Evolutionary conservation across 2,888 invertebrate genomes (phyloP).

Genomic region (Leuctra nigra): DNA sequence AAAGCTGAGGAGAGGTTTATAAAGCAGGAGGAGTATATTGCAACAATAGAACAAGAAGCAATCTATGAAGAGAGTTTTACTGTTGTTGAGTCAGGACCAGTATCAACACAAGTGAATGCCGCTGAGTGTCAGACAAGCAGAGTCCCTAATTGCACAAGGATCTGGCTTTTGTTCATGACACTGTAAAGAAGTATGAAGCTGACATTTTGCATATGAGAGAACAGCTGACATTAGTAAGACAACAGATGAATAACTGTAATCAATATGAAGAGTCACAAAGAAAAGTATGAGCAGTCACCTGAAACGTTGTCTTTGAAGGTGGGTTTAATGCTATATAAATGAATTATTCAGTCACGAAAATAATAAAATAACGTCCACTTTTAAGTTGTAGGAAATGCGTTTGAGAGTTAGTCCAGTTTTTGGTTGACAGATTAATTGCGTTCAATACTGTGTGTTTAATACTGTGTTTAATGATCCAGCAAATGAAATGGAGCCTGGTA

Average conservation of each 20-base stretch:
- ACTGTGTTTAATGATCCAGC: no score
- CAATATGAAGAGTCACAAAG: slow-evolving; percentile 28
- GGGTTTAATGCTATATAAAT: slow-evolving; percentile 8
- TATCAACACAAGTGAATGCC: no score
- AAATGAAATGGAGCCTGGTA: slow-evolving; percentile 41
- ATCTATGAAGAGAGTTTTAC: slow-evolving; percentile 10
- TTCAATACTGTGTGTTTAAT: no score
- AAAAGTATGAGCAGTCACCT: slow-evolving; percentile 35
- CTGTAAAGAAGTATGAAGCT: slow-evolving; percentile 21
- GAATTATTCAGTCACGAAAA: no score
- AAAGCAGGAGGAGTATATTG: slow-evolving; percentile 21
- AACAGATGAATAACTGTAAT: no score
- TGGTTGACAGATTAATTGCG: no score
- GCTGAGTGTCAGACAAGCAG: no score
- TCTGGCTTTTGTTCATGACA: no score
- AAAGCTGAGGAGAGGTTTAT: slow-evolving; percentile 22
- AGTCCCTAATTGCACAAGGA: not conserved
- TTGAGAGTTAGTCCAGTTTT: no score
- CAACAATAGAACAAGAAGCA: slow-evolving; percentile 20
- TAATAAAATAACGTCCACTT: no score
- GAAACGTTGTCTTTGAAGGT: slow-evolving; percentile 34
- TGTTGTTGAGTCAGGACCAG: not conserved
- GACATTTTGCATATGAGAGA: slow-evolving; percentile 19
- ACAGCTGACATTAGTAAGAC: slow-evolving; percentile 21
- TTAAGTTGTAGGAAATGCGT: no score